Evolutionary conservation across 2,797 vertebrate species (phyloP).

Genomic region (Eulemur mongoz): DNA sequence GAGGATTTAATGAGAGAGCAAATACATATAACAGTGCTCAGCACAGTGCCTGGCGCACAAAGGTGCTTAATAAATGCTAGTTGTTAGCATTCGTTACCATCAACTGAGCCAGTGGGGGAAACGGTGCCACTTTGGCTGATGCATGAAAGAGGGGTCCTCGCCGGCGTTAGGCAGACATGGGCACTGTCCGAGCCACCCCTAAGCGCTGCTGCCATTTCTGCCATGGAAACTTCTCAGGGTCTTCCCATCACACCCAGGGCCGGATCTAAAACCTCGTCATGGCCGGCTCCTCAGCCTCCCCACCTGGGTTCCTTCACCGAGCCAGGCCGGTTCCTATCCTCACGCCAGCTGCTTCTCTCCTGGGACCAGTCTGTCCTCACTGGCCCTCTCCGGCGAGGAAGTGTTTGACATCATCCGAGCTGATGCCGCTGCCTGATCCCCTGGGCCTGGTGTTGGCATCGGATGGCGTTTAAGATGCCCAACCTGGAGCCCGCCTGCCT

Average conservation of each 20-base stretch:
- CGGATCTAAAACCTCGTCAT: not conserved
- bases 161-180: not conserved
- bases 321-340: not conserved
- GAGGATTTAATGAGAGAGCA: not conserved
- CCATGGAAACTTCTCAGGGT: not conserved
- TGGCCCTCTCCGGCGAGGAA: not conserved
- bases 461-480: rapidly evolving
- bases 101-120: not conserved
- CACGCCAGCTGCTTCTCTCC: not conserved
- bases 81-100: not conserved
- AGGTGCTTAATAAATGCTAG: not conserved
- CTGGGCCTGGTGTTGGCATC: not conserved
- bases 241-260: not conserved
- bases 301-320: not conserved
- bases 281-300: not conserved
- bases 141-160: not conserved
- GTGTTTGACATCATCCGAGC: not conserved
- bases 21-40: not conserved
- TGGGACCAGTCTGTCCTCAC: not conserved
- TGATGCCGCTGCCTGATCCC: not conserved
- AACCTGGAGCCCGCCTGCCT: not conserved
- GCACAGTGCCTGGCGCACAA: not conserved
- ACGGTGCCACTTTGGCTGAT: not conserved
- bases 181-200: not conserved
- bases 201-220: not conserved